Evolutionary conservation across 1,140 invertebrate genomes (phyloP).

Genomic region (Tigriopus japonicus): DNA sequence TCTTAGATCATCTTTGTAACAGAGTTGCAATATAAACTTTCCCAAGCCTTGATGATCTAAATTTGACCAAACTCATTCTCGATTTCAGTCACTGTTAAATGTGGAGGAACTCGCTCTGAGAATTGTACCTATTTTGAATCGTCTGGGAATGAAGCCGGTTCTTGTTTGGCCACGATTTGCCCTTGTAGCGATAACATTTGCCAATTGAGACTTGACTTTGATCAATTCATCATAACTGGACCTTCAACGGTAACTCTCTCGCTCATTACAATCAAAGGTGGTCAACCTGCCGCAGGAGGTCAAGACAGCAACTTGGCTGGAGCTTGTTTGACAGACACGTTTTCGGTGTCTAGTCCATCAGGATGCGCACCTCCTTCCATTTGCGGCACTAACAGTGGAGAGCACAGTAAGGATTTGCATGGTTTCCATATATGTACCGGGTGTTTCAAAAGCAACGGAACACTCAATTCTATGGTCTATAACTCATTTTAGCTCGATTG

Average conservation of each 20-base stretch:
- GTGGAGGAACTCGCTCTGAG: background rate
- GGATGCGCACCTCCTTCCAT: constrained; percentile 1
- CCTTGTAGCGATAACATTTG: constrained; percentile 3
- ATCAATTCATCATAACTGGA: background rate
- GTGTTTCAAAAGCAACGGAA: no score
- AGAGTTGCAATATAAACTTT: no score
- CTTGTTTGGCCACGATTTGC: background rate
- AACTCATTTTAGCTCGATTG: no score
- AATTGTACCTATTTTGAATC: constrained; percentile 8
- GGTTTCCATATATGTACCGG: no score
- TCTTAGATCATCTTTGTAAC: no score
- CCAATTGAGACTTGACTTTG: constrained; percentile 8
- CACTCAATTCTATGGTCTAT: no score
- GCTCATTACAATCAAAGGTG: background rate
- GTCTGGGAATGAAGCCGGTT: background rate
- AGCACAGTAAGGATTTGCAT: constrained; percentile 13
- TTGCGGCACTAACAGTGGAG: constrained; percentile 12
- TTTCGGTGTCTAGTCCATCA: background rate
- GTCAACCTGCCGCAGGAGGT: background rate
- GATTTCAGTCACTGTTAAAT: background rate
- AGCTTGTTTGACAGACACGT: background rate
- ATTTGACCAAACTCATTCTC: background rate
- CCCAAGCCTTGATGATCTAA: no score
- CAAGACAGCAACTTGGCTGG: background rate
- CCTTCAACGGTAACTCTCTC: background rate